Conservation (phyloP, 2,113 vertebrate species). For the Pseudolaguvia tuberculata region DNA sequence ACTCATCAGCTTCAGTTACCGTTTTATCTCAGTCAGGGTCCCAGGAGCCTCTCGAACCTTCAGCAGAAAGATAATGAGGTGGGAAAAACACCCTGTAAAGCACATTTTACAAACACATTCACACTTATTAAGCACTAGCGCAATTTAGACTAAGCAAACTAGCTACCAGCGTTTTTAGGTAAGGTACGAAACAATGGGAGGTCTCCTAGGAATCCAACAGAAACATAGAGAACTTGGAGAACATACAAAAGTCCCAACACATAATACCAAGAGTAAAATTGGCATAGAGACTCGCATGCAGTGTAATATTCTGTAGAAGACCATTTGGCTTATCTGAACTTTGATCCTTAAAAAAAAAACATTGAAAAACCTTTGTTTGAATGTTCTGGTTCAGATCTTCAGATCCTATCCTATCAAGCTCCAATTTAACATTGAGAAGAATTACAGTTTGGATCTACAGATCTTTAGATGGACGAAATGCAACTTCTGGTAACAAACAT, state of each 20-base stretch:
- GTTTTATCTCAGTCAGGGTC: too few relatives aligned
- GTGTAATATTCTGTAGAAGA: neutral
- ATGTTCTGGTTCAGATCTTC: too few relatives aligned
- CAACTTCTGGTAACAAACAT: neutral
- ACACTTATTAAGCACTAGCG: neutral
- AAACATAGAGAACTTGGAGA: neutral
- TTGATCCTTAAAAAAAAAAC: too few relatives aligned
- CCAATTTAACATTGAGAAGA: neutral
- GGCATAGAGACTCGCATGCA: neutral
- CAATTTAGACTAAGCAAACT: neutral
- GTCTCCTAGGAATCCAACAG: neutral
- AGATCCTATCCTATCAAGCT: neutral
- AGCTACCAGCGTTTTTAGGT: neutral
- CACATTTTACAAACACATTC: neutral
- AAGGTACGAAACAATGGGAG: neutral
- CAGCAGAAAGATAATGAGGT: neutral
- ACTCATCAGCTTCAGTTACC: neutral
- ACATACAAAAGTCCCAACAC: neutral
- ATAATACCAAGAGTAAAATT: neutral
- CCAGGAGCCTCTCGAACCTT: neutral
- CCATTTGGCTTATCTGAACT: neutral
- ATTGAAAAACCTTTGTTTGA: too few relatives aligned
- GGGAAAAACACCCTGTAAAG: neutral
- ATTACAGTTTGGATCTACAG: neutral
- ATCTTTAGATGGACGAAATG: neutral